Evolutionary conservation across 2,888 invertebrate genomes (phyloP), one percentile per base, ranked within the genome.

Genomic region (Plagodis dolabraria): DNA sequence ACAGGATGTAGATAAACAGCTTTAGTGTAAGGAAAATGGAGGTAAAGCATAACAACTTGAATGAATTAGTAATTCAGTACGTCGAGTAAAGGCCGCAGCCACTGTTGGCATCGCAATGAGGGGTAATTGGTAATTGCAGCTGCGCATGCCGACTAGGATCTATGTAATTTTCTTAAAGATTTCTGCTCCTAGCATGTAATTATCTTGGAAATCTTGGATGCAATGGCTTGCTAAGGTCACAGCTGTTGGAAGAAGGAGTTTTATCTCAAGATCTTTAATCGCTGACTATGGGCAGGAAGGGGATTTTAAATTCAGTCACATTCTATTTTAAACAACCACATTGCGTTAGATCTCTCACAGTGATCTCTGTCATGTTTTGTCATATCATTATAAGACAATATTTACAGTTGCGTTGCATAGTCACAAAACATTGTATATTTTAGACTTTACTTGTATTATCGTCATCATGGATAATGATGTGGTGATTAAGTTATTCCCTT

Each of bases 121-220:
- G 33, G 58, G 58, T 64, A 64, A 68, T 66, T 62, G 65, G 64
- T 65, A 63, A 65, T 62, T 57, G 58, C 60, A 59, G 59, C 57
- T 65, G 65, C 60, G 55, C 51, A 51, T 46, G 36, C 44, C 45
- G 50, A 48, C 46, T 61, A 61, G 60, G 64, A 64, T 64, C 52
- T 60, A 46, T 33, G 51, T 57, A 57, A 56, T 60, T 60, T 55
- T 48, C 55, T 45, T 54, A 60, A 54, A 60, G 60, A 60, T 56
- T 60, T 60, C 52, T 60, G 48, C 38, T 12, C 43, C 48, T 33
- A 48, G 51, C 48, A 55, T 51, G 51, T 38, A 42, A 55, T 55
- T 52, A 55, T 60, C 47, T 50, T 10, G 10, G 12, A 36, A 36
- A 47, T 44, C 47, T 53, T 36, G 44, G 43, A 34, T 53, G 48